These are phyloP conservation scores for Chaetura pelagica DNA, from an alignment of 2,113 vertebrate genomes.

Conservation along the genomic window DNA sequence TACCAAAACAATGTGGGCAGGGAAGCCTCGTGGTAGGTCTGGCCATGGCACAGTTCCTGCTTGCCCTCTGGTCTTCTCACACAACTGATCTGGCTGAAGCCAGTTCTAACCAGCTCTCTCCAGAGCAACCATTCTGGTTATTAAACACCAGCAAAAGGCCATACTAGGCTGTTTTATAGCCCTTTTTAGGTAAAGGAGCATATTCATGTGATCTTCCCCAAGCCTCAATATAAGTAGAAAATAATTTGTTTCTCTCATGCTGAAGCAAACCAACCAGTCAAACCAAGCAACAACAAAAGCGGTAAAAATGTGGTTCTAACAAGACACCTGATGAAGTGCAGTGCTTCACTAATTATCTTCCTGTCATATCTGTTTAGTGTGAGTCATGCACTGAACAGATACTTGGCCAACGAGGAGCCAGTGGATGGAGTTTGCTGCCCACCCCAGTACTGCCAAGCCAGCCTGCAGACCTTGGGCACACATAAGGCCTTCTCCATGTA, in stretches of 20 bases:
- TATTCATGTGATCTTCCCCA: conserved; percentile 28
- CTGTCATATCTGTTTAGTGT: conserved; percentile 54
- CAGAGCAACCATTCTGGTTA: not conserved
- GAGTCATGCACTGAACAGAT: not conserved
- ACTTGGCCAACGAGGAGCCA: not conserved
- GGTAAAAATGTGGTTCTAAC: not conserved
- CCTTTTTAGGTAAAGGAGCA: conserved; percentile 23
- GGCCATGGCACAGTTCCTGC: not conserved
- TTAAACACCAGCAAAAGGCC: not conserved
- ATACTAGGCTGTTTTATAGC: not conserved
- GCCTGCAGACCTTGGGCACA: not conserved
- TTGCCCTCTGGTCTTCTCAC: not conserved
- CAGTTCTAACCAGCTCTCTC: not conserved
- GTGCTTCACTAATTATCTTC: conserved; percentile 43
- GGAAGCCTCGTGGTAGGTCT: not conserved
- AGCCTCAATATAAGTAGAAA: not conserved
- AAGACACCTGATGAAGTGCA: conserved; percentile 64
- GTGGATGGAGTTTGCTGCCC: not conserved
- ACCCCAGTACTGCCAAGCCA: not conserved
- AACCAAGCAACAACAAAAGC: conserved; percentile 30
- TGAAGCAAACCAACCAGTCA: conserved; percentile 1
- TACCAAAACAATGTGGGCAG: not conserved
- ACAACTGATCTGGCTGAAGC: not conserved
- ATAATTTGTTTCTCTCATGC: conserved; percentile 43
- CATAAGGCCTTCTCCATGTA: accelerated